Base-by-base conservation (phyloP, 2,113 vertebrate species). In the Paraplagusia blochii region DNA sequence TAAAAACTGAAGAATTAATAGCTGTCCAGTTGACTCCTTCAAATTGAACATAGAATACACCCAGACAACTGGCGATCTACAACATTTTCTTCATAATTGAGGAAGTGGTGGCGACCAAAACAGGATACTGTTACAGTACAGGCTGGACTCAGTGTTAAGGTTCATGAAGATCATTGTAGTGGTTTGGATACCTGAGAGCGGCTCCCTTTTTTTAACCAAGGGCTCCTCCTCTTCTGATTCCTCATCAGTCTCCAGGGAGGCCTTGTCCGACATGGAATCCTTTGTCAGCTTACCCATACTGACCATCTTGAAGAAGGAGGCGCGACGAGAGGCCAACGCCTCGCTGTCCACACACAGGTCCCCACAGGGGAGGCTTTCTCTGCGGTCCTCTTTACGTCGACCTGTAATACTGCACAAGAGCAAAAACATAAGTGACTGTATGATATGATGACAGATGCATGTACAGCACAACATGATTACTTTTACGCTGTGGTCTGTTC, bases 271-370 rank as follows among this genome's bases (percentile, higher is more conserved):
- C 84, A 90, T 70, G 2, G 93, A 95, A 0, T 92, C 90, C 0
- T 90, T 85, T 53, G 81, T 90, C 51, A 91, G 84, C 56, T 92
- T 93, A 58, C 88, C 86, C n/a, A 92, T 87, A 3, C 88, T 92
- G 45, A 93, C 91, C 56, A 93, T 92, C 64, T 83, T 88, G 74
- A 95, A 87, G 84, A 94, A 94, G 33, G 91, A 89, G 54, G 91
- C 55, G 8, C 89, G 88, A 18, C 91, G 79, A 16, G 82, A 80
- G 0, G 88, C 67, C 18, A 88, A 87, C 2, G 74, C 79, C 22
- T 90, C 90, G 0, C 58, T 58, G 51, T 80, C 86, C 5, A 66
- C 40, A 66, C 53, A 22, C 60, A 83, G 77, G 74, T 91, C 83
- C 42, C 88, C 16, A 29, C 83, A 50, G 70, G 81, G 62, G 54